Base-by-base conservation (phyloP, 2,797 vertebrate species). In the Phoxinus dragarum region DNA sequence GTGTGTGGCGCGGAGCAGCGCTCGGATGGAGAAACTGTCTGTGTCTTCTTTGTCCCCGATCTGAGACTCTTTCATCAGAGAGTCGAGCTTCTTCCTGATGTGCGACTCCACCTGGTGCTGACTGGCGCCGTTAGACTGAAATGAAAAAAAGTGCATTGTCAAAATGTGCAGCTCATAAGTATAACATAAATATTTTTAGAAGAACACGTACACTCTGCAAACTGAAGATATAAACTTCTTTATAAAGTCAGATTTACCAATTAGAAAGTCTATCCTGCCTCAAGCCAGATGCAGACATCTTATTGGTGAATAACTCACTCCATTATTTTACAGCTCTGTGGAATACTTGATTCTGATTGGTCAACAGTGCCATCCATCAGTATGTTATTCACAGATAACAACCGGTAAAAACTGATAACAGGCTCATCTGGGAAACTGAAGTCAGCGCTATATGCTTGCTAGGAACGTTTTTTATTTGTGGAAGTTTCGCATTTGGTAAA, bases 41-140 rank as follows among this genome's bases (percentile, higher is more conserved):
- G 96, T 94, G 75, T 99, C 98, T 91, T 99, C 98, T 89, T 97
- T 99, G 93, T 99, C 98, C 85, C 97, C 96, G 23, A 99, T 98
- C 38, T 96, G 96, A 89, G 98, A 97, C 93, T 99, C 98, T 90
- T 97, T 99, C 17, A 98, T 89, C 82, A 99, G 94, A n/a, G 97
- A 98, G 92, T 99, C 98, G 90, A 99, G 95, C 87, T 99, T 99
- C 84, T 97, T 99, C 89, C 97, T 93, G 90, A 99, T 99, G 85
- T 98, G 97, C 69, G 97, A 97, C 92, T 99, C 98, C 84, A 99
- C 96, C 91, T 99, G 97, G 90, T 97, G 96, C 84, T 97, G 95
- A 56, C 93, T 96, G 75, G 95, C 93, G 21, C 97, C 97, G 0
- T 97, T 98, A 80, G 94, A 96, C 98, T 99, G 93, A 72, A 64